phyloP scores from a whole-genome alignment of 2,888 invertebrate genomes.

The Ecliptopera silaceata region DNA sequence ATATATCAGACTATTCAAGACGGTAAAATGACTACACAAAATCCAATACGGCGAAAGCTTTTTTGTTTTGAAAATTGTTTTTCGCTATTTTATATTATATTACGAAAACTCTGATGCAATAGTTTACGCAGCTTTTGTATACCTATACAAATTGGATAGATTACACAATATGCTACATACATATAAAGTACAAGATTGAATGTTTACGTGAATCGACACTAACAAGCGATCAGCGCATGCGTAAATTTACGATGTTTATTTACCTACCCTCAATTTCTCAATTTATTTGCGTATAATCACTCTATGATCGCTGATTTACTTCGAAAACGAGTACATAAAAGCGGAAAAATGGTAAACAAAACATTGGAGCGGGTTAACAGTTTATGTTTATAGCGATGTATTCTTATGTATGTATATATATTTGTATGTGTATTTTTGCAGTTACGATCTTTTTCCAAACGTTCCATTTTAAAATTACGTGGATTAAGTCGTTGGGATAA shows the following conservation, averaged over 20 bases:
- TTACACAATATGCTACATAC: neutral
- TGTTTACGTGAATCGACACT: neutral
- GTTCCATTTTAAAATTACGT: slow-evolving; percentile 58
- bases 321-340: slow-evolving; percentile 26
- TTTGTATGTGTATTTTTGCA: slow-evolving; percentile 43
- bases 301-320: slow-evolving; percentile 7
- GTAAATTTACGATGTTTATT: slow-evolving; percentile 21
- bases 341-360: slow-evolving; percentile 48
- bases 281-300: neutral
- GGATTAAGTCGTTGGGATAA: no score
- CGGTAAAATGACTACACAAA: no score
- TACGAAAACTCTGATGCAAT: no score
- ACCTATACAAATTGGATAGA: no score
- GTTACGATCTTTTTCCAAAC: slow-evolving; percentile 15
- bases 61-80: no score
- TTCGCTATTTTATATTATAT: no score
- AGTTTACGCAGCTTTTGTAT: no score
- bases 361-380: slow-evolving; percentile 53
- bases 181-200: neutral
- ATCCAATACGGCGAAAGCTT: no score
- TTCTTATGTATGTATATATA: no score
- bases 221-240: neutral
- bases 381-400: slow-evolving; percentile 61
- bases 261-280: slow-evolving; percentile 5
- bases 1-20: no score